These are phyloP conservation scores for Archips xylosteana DNA, from an alignment of 2,888 invertebrate species.

Conservation along the genomic window DNA sequence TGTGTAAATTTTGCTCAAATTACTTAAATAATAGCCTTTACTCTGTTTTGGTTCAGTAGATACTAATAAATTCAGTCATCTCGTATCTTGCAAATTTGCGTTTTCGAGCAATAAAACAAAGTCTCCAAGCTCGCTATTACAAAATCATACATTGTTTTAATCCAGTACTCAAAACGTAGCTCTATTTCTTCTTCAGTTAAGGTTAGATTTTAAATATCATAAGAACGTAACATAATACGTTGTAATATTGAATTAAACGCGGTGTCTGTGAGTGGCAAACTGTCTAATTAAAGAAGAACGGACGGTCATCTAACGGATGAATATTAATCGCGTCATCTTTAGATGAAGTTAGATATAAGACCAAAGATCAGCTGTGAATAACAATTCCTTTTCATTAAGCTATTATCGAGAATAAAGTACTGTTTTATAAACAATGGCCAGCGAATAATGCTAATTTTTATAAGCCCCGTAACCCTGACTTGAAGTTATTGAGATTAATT, in stretches of 20 bases:
- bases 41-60: background rate
- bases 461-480: slow-evolving; percentile 10
- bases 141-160: background rate
- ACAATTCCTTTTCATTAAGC: slow-evolving; percentile 51
- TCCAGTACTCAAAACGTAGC: background rate
- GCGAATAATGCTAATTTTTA: slow-evolving; percentile 23
- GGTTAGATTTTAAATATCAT: background rate
- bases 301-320: slow-evolving; percentile 62
- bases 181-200: background rate
- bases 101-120: slow-evolving; percentile 11
- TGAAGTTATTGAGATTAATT: slow-evolving; percentile 34
- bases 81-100: background rate
- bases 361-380: slow-evolving; percentile 55
- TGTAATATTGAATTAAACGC: background rate
- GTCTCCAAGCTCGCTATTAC: background rate
- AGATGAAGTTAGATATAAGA: slow-evolving; percentile 65
- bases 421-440: slow-evolving; percentile 26
- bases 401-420: slow-evolving; percentile 45
- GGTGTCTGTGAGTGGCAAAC: slow-evolving; percentile 23
- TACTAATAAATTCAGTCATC: background rate
- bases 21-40: background rate
- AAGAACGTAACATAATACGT: background rate
- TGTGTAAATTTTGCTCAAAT: background rate
- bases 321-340: slow-evolving; percentile 69
- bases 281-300: slow-evolving; percentile 29